A percentile compares a stretch with the other conserved stretches of the same genome.
These are phyloP conservation scores for Drosophila prostipennis DNA, from an alignment of 2,888 invertebrate species.

Conservation along the genomic window DNA sequence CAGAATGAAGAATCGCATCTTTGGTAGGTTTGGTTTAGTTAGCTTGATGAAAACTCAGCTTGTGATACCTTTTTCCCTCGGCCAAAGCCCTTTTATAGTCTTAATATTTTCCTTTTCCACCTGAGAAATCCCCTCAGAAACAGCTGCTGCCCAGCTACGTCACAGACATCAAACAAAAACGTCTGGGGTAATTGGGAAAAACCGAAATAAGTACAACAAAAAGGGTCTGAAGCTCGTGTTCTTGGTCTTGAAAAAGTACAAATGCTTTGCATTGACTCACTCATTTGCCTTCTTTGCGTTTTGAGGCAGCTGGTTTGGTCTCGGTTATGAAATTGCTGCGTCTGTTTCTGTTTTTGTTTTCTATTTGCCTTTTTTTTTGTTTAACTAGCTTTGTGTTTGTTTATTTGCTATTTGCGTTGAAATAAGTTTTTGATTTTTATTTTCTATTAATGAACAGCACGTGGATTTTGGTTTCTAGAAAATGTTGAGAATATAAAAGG, in stretches of 20 bases:
- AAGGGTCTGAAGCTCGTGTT: background rate
- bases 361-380: background rate
- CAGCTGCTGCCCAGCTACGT: slow-evolving; percentile 20
- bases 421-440: background rate
- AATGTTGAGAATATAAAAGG: slow-evolving; percentile 20
- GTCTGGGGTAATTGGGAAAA: slow-evolving; percentile 7
- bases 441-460: too few species aligned
- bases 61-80: slow-evolving; percentile 3
- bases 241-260: slow-evolving; percentile 20
- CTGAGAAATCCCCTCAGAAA: slow-evolving; percentile 9
- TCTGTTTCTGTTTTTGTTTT: background rate
- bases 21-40: slow-evolving; percentile 2
- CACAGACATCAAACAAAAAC: slow-evolving; percentile 6
- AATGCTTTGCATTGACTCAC: slow-evolving; percentile 11
- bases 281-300: slow-evolving; percentile 8
- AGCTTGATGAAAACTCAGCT: slow-evolving; percentile 3
- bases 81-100: slow-evolving; percentile 23
- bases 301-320: slow-evolving; percentile 7
- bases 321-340: background rate
- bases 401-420: background rate
- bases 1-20: slow-evolving; percentile 33
- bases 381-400: background rate
- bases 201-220: background rate
- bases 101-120: background rate
- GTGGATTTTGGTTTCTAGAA: background rate